These are phyloP conservation scores for Oscheius sp. DNA, from an alignment of 1,140 invertebrate species.

Conservation along the genomic window DNA sequence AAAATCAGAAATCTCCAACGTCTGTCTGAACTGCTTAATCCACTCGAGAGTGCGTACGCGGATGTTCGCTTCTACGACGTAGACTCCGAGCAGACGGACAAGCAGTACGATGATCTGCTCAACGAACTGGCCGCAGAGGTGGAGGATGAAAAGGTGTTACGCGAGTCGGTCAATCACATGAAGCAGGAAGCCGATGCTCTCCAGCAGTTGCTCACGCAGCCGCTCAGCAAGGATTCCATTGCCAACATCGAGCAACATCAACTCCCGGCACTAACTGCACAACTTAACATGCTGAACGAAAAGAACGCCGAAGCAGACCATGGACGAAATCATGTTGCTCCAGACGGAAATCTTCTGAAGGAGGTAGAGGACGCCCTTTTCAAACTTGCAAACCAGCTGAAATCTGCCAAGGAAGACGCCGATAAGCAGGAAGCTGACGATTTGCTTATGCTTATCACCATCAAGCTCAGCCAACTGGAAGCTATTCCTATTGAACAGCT, in stretches of 20 bases:
- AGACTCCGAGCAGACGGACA: slow-evolving; percentile 33
- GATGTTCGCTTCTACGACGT: slow-evolving; percentile 42
- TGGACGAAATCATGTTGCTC: slow-evolving; percentile 7
- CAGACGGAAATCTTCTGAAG: neutral
- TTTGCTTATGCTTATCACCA: neutral
- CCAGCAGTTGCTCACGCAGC: neutral
- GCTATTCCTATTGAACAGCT: slow-evolving; percentile 3
- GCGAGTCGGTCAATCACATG: slow-evolving; percentile 13
- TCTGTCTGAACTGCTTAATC: slow-evolving; percentile 35
- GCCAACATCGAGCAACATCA: slow-evolving; percentile 12
- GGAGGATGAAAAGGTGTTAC: slow-evolving; percentile 28
- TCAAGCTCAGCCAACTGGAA: slow-evolving; percentile 3
- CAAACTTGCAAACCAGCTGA: neutral
- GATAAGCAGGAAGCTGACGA: slow-evolving; percentile 7
- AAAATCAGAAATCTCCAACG: slow-evolving; percentile 24
- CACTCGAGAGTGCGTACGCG: slow-evolving; percentile 37
- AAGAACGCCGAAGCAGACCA: neutral
- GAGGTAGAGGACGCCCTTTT: neutral
- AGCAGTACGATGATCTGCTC: slow-evolving; percentile 32
- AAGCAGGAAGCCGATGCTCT: slow-evolving; percentile 17
- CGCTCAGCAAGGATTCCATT: slow-evolving; percentile 7
- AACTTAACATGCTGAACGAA: slow-evolving; percentile 9
- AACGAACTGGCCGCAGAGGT: slow-evolving; percentile 19
- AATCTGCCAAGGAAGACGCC: neutral
- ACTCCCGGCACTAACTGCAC: slow-evolving; percentile 19